Conservation (phyloP, 2,888 invertebrate species). For the Eulithis prunata region DNA sequence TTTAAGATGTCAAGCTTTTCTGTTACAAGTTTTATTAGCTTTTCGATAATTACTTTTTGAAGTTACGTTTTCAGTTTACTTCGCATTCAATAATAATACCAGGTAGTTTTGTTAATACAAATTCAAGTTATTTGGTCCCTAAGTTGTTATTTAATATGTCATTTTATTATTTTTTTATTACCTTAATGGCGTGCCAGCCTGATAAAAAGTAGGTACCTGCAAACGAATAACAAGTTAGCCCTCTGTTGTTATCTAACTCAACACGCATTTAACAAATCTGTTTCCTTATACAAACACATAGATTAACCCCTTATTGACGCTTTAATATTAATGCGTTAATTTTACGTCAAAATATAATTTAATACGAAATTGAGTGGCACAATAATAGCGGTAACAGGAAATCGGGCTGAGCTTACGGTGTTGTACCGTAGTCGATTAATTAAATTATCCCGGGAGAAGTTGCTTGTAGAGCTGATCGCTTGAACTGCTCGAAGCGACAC, state of each 20-base stretch:
- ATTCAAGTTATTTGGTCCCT: neutral
- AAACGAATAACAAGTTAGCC: conserved; percentile 1
- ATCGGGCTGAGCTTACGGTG: conserved; percentile 70
- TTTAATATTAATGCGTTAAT: conserved; percentile 37
- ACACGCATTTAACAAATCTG: conserved; percentile 1
- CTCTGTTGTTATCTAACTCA: conserved; percentile 3
- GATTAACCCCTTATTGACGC: conserved; percentile 23
- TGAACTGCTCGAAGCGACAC: conserved; percentile 47
- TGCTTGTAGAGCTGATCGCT: conserved; percentile 54
- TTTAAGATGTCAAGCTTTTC: conserved; percentile 50
- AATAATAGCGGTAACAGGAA: conserved; percentile 76
- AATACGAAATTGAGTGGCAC: conserved; percentile 71
- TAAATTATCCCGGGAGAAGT: conserved; percentile 73
- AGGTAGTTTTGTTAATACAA: too few species aligned
- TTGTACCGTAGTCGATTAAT: conserved; percentile 76
- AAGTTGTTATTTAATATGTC: neutral
- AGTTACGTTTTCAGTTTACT: neutral
- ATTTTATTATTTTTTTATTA: neutral
- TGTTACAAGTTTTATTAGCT: conserved; percentile 41
- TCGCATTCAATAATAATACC: too few species aligned
- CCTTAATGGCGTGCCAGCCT: neutral
- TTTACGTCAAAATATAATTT: conserved; percentile 60
- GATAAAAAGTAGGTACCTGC: neutral
- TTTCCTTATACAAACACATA: conserved; percentile 16
- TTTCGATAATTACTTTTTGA: neutral